Base-by-base conservation (phyloP, 2,888 invertebrate species). In the Caenorhabditis panamensis region DNA sequence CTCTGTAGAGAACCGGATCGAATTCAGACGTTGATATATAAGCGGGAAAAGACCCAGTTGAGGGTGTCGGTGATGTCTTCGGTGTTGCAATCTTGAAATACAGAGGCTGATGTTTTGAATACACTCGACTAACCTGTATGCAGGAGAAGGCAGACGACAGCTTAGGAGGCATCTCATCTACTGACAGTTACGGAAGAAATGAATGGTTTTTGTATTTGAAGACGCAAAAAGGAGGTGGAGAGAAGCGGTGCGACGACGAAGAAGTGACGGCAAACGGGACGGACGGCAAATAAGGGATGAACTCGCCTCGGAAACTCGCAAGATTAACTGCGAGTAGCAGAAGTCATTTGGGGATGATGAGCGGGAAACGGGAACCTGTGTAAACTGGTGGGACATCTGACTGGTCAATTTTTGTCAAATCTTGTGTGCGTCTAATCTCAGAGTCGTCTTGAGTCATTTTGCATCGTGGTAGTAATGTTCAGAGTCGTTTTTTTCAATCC, bases 1-100 rank as follows among this genome's bases (percentile, higher is more conserved):
- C 82, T 47, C 77, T 59, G 53, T 82, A 82, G 16, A 82, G 22
- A 44, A 73, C 82, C 31, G 82, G 82, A 77, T 82, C 82, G 47
- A 82, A 82, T 64, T 82, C 82, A 41, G 72, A 77, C 2, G 77
- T 68, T n/a, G 82, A 82, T 4, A 82, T 66, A 36, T 67, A 76
- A 13, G 76, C 26, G 11, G 76, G 76, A 16, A 53, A 63, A n/a
- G 54, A 58, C 2, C 63, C 63, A 72, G 37, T 62, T 5, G 76
- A 72, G 13, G 67, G 63, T 22, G 72, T 67, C 16, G 76, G 72
- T 28, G 81, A 81, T 22, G 81, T 71, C 44, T 71, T 61, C 3
- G 81, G 81, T n/a, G 81, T 76, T 22, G 66, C 69, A n/a, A 81
- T 77, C 81, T 81, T 13, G 20, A 76, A 53, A 18, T 3, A 22